Percentiles rank a stretch among this genome's conserved stretches.
These are phyloP conservation scores for Tonatia bakeri DNA, from an alignment of 2,113 vertebrate species.

Conservation along the genomic window DNA sequence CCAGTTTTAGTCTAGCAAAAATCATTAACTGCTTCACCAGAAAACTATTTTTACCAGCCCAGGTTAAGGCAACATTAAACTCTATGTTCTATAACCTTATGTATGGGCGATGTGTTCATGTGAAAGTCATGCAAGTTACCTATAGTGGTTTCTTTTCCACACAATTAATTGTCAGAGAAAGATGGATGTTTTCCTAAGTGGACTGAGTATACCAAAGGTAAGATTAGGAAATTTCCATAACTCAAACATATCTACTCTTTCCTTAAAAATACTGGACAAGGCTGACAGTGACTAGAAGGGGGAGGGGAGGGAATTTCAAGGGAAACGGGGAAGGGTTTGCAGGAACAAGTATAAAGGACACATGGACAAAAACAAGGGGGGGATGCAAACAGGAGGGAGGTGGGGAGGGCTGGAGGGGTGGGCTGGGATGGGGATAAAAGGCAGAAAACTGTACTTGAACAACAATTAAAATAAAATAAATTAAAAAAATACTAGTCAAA, in stretches of 20 bases:
- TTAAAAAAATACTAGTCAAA: neutral
- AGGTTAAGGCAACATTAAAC: neutral
- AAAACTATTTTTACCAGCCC: neutral
- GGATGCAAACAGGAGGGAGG: no score
- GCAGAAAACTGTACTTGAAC: no score
- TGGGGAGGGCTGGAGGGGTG: no score
- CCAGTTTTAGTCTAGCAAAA: neutral
- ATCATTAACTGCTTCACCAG: neutral
- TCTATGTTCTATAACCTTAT: neutral
- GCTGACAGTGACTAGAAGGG: no score
- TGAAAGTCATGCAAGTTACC: neutral
- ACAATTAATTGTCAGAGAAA: neutral
- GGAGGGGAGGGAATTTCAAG: no score
- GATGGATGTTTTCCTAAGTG: neutral
- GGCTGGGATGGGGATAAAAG: no score
- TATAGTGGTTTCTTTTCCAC: neutral
- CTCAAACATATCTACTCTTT: neutral
- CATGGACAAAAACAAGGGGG: no score
- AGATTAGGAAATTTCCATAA: neutral
- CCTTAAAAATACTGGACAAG: neutral
- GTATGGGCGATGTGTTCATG: neutral
- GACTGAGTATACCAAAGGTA: neutral
- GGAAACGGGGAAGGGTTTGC: no score
- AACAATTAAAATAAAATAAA: no score
- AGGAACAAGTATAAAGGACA: no score